A percentile compares a stretch with the other conserved stretches of the same genome.
These are phyloP conservation scores for Helleia helle DNA, from an alignment of 2,888 invertebrate genomes.

Conservation along the genomic window DNA sequence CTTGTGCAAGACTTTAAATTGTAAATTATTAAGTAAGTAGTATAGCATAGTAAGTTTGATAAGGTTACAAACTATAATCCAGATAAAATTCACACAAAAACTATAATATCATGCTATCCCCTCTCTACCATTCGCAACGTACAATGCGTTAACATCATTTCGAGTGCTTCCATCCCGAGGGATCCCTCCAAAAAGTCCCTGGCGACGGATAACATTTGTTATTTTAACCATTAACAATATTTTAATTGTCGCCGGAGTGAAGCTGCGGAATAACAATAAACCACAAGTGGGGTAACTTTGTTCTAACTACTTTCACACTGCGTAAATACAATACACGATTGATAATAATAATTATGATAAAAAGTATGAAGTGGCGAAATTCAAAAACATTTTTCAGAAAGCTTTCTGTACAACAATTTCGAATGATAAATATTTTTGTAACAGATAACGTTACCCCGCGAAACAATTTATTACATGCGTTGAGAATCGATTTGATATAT, in stretches of 20 bases:
- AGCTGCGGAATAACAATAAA: slow-evolving; percentile 16
- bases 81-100: too few relatives aligned
- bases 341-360: too few relatives aligned
- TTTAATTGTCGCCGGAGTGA: slow-evolving; percentile 36
- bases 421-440: neutral
- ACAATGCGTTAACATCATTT: slow-evolving; percentile 9
- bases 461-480: slow-evolving; percentile 12
- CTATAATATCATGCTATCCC: too few relatives aligned
- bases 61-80: too few relatives aligned
- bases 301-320: neutral
- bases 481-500: slow-evolving; percentile 17
- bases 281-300: slow-evolving; percentile 2
- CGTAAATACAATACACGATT: neutral
- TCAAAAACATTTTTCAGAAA: neutral
- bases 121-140: neutral
- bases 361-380: too few relatives aligned
- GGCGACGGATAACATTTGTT: slow-evolving; percentile 46
- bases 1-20: too few relatives aligned
- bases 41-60: too few relatives aligned
- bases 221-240: slow-evolving; percentile 47
- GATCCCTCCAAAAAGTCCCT: neutral
- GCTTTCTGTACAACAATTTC: neutral
- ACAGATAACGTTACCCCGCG: slow-evolving; percentile 4
- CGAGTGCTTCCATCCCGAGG: neutral
- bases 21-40: too few relatives aligned